A percentile compares a stretch with the other conserved stretches of the same genome.
phyloP scores from a whole-genome alignment of 2,113 vertebrate genomes.

The Notechis scutatus region DNA sequence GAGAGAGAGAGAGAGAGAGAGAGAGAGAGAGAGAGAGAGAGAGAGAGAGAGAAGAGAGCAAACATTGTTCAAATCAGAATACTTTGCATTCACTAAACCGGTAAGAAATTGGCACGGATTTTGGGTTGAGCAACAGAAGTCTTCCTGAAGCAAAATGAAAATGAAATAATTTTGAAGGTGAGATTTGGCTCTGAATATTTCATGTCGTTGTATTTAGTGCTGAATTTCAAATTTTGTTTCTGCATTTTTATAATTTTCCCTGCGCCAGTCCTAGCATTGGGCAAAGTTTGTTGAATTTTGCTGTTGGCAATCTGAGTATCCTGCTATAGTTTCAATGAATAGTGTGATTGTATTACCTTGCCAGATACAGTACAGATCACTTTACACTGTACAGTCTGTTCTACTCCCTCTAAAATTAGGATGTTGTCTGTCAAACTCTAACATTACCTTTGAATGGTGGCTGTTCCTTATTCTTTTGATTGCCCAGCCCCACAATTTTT shows the following conservation, averaged over 20 bases:
- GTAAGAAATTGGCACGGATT: not conserved
- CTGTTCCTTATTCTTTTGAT: not conserved
- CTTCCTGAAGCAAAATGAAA: not conserved
- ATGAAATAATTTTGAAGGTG: not conserved
- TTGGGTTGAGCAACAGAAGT: not conserved
- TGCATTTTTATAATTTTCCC: not conserved
- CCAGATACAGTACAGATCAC: not conserved
- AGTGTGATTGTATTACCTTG: not conserved
- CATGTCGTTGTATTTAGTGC: no score
- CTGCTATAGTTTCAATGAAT: not conserved
- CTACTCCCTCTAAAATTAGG: not conserved
- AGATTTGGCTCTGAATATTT: not conserved
- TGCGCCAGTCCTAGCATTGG: not conserved
- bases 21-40: no score
- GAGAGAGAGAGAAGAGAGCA: not conserved
- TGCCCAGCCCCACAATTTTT: not conserved
- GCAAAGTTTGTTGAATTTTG: not conserved
- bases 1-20: not conserved
- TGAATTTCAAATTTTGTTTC: not conserved
- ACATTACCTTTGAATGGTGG: not conserved
- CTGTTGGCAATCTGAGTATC: not conserved
- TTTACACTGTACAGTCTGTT: not conserved
- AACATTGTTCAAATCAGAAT: not conserved
- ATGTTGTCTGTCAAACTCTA: not conserved
- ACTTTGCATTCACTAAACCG: not conserved